A percentile compares a stretch with the other conserved stretches of the same genome.
These are phyloP conservation scores for Rhizomys pruinosus DNA, from an alignment of 2,113 vertebrate genomes.

Conservation along the genomic window DNA sequence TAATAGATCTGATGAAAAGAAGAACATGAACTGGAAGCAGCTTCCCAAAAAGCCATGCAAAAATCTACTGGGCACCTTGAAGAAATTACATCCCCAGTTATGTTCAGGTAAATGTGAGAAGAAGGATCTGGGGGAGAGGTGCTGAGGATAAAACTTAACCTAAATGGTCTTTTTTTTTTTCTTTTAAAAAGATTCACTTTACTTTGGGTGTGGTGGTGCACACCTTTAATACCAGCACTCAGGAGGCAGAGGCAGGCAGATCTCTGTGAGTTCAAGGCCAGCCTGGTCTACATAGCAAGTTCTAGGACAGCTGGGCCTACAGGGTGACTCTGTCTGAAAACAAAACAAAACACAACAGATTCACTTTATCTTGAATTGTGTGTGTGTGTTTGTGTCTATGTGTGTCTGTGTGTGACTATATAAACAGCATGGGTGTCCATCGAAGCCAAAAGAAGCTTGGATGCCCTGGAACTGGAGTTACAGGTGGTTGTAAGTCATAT, in stretches of 20 bases:
- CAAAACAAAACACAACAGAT: no score
- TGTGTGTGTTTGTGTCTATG: background rate
- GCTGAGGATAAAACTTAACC: background rate
- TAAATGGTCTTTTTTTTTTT: background rate
- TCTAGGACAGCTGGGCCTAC: no score
- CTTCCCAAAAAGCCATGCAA: slow-evolving; percentile 98
- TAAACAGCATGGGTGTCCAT: no score
- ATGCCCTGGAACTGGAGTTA: background rate
- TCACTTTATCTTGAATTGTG: background rate
- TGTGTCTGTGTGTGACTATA: no score
- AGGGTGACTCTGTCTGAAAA: no score
- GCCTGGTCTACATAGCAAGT: no score
- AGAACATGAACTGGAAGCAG: slow-evolving; percentile 94
- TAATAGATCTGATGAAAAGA: slow-evolving; percentile 96
- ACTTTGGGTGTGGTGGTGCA: no score
- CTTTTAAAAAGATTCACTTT: background rate
- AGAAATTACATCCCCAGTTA: slow-evolving; percentile 92
- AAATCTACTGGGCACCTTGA: slow-evolving; percentile 91
- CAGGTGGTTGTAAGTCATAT: no score
- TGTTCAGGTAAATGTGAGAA: slow-evolving; percentile 87
- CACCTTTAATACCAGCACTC: no score
- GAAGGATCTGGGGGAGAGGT: background rate
- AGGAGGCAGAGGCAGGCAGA: no score
- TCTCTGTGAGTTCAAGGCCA: no score
- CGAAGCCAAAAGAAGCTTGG: background rate